phyloP scores from a whole-genome alignment of 2,797 vertebrate species.

The Pangasius djambal region DNA sequence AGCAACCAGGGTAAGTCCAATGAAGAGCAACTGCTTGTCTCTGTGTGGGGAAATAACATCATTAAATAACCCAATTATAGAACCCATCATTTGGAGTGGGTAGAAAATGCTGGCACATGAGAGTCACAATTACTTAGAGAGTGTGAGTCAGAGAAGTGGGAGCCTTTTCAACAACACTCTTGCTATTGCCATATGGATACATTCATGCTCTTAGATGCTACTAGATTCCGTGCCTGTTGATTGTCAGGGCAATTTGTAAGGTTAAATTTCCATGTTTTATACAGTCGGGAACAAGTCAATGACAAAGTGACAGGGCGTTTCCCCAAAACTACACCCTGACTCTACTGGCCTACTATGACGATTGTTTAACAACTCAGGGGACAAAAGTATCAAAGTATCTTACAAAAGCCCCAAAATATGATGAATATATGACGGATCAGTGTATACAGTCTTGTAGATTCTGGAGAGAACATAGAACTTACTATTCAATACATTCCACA shows the following conservation, averaged over 20 bases:
- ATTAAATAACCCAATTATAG: conserved; percentile 58
- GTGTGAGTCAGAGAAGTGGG: conserved; percentile 58
- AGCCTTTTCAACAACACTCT: conserved; percentile 38
- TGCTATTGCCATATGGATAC: conserved; percentile 35
- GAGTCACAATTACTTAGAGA: conserved; percentile 61
- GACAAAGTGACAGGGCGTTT: not conserved
- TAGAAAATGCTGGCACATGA: conserved; percentile 49
- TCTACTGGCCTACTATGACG: not conserved
- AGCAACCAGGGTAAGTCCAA: conserved; percentile 41
- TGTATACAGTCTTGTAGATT: not conserved
- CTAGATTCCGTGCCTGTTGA: conserved; percentile 13
- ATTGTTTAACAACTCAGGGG: not conserved
- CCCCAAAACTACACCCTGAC: not conserved
- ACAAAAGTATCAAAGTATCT: not conserved
- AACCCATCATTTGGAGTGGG: conserved; percentile 58
- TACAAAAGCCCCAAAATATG: not conserved
- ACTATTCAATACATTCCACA: not conserved
- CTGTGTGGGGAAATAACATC: conserved; percentile 44
- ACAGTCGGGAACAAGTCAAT: conserved; percentile 1
- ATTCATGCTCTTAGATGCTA: conserved; percentile 29
- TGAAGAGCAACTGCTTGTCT: conserved; percentile 39
- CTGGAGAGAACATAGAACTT: not conserved
- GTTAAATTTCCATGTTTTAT: not conserved
- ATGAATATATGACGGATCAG: not conserved
- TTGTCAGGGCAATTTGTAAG: conserved; percentile 28